A percentile compares a stretch with the other conserved stretches of the same genome.
phyloP scores from a whole-genome alignment of 1,140 invertebrate species.

The Theocolax elegans region DNA sequence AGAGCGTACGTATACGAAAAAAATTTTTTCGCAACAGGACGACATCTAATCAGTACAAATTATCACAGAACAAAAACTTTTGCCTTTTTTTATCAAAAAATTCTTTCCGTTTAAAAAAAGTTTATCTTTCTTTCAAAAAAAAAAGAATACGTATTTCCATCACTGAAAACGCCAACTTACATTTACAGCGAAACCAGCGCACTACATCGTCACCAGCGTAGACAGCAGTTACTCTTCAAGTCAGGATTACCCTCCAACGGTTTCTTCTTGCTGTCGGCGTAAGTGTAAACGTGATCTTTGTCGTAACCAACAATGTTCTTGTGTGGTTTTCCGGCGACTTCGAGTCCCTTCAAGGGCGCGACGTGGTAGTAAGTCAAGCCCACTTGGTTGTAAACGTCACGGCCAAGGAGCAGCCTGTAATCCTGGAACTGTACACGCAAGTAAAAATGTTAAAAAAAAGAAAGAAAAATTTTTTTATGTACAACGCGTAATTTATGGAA shows the following conservation, averaged over 20 bases:
- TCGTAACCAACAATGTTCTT: conserved; percentile 70
- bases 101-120: too few relatives aligned
- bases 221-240: conserved; percentile 63
- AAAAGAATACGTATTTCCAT: too few relatives aligned
- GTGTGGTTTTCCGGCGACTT: conserved; percentile 60
- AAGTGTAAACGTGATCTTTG: conserved; percentile 66
- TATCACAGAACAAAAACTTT: too few relatives aligned
- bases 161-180: too few relatives aligned
- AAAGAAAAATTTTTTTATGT: conserved; percentile 7
- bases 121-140: too few relatives aligned
- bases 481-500: background rate
- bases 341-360: conserved; percentile 62
- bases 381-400: conserved; percentile 57
- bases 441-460: too few relatives aligned
- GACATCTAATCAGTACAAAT: too few relatives aligned
- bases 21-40: too few relatives aligned
- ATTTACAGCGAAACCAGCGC: conserved; percentile 67
- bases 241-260: conserved; percentile 65
- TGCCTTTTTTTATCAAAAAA: too few relatives aligned
- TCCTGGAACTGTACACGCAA: conserved; percentile 68
- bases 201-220: conserved; percentile 68
- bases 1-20: too few relatives aligned
- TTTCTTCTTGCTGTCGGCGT: conserved; percentile 72
- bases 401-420: conserved; percentile 60
- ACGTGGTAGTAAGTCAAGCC: conserved; percentile 63